Base-by-base conservation (phyloP, 2,888 invertebrate genomes). In the Cabera pusaria region DNA sequence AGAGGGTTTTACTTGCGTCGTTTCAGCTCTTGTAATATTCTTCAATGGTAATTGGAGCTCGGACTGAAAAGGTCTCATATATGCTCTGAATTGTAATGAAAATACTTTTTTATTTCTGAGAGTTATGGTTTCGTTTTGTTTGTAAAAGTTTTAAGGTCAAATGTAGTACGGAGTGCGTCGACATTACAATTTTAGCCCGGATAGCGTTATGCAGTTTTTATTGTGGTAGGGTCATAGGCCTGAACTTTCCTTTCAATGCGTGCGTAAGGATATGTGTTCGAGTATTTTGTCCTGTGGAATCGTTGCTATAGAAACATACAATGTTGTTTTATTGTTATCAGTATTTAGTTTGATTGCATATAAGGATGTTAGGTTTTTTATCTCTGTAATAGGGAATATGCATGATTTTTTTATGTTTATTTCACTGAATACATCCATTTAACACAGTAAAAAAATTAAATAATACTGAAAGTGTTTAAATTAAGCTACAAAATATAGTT, bases 191-290 rank as follows among this genome's bases (percentile, higher is more conserved):
- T 86, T 86, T 86, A 86, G 85, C 76, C 75, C 73, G 85, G 79
- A 81, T 79, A 78, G 80, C 72, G 74, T 84, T 76, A 75, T 85
- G 77, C 74, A 78, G 75, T 85, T 86, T 83, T 87, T 87, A 83
- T 87, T 87, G 83, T 76, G 78, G 74, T 82, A 81, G 83, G 86
- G 82, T 84, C 82, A 82, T 74, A 77, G 68, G 70, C 72, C 74
- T 59, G 21, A 25, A 34, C 68, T 71, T 75, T 63, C 66, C 78
- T 71, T 79, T 31, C 75, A 60, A 74, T 77, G 65, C 60, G 54
- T 53, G 59, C 44, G 29, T 51, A 59, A 67, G 57, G 62, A 72
- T 67, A 69, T 72, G 64, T 66, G 67, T 14, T 29, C 31, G 31
- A 9, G 10, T 33, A 23, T 6, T 29, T 5, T 31, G 37, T 38